Conservation (phyloP, 2,113 vertebrate species). For the Melierax canorus region DNA sequence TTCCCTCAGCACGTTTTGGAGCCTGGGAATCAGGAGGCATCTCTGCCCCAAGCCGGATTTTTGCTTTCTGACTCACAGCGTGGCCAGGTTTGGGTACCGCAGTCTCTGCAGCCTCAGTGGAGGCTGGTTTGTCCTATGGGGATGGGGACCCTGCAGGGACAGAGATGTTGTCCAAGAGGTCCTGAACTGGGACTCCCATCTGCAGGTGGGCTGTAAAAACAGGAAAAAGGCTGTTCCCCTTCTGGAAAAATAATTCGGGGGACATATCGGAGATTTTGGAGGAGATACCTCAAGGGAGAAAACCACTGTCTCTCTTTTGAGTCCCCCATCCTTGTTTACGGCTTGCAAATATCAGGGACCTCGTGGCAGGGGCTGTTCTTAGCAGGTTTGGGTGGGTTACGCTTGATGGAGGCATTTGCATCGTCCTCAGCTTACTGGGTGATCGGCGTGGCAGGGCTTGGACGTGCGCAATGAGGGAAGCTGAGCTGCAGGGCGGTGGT, state of each 20-base stretch:
- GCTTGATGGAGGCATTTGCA: neutral
- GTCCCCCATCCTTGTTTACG: neutral
- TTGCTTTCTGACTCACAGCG: neutral
- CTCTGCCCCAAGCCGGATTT: neutral
- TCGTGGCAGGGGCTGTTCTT: neutral
- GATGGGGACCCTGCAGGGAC: no score
- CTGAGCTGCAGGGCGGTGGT: neutral
- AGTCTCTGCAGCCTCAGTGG: neutral
- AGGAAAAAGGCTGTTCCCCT: neutral
- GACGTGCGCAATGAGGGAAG: neutral
- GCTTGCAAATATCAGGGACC: neutral
- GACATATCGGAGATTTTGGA: neutral
- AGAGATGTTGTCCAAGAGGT: neutral
- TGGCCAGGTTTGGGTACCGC: neutral
- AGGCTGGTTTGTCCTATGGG: neutral
- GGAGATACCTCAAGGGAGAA: neutral
- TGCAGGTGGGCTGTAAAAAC: neutral
- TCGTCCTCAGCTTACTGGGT: neutral
- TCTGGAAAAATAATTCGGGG: neutral
- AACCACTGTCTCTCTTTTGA: neutral
- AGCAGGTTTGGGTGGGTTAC: neutral
- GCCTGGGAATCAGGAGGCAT: neutral
- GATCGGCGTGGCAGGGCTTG: neutral
- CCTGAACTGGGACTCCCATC: neutral
- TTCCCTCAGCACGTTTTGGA: neutral